These are phyloP conservation scores for Idaea dimidiata DNA, from an alignment of 2,888 invertebrate genomes.

Conservation along the genomic window DNA sequence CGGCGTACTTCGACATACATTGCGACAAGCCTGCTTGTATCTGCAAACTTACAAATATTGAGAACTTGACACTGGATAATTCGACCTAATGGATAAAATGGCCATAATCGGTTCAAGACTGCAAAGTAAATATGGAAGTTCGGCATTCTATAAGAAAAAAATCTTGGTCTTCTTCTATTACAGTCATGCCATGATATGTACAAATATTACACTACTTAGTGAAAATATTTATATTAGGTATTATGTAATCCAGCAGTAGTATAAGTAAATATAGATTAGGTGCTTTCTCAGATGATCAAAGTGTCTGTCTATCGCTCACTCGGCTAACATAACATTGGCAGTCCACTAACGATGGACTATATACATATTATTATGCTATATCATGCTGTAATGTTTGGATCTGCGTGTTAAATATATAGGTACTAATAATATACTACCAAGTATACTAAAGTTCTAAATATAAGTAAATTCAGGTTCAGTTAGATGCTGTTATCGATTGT, in stretches of 20 bases:
- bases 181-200: background rate
- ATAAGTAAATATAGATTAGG: background rate
- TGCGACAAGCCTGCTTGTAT: too few species aligned
- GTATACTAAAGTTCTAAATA: background rate
- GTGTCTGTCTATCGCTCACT: slow-evolving; percentile 1
- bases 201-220: background rate
- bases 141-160: too few species aligned
- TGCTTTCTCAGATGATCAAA: background rate
- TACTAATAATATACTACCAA: background rate
- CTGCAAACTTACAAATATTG: too few species aligned
- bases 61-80: too few species aligned
- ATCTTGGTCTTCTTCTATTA: too few species aligned
- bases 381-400: background rate
- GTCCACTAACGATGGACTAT: background rate
- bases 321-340: background rate
- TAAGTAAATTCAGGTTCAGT: background rate
- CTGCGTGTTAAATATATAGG: background rate
- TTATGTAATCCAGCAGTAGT: background rate
- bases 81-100: too few species aligned
- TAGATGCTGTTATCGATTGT: background rate
- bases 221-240: background rate
- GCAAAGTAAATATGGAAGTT: too few species aligned
- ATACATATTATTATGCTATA: background rate
- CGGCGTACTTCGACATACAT: too few species aligned
- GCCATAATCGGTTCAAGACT: too few species aligned